These are phyloP conservation scores for Fragum whitleyi DNA, from an alignment of 2,888 invertebrate species.

Conservation along the genomic window DNA sequence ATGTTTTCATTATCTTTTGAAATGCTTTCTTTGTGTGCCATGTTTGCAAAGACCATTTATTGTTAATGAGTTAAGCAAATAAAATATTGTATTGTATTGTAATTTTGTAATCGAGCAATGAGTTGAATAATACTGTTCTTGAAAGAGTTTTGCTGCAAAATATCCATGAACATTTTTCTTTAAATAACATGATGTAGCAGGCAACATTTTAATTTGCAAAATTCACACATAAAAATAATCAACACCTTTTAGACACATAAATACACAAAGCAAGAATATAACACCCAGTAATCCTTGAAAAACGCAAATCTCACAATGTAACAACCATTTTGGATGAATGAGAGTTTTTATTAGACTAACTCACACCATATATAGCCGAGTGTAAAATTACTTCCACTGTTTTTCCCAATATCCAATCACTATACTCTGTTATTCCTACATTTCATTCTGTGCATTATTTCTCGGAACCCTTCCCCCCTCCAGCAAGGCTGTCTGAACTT, in stretches of 20 bases:
- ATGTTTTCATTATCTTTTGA: no score
- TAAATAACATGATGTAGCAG: no score
- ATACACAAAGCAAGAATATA: not conserved
- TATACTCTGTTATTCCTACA: conserved; percentile 9
- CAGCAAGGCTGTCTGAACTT: not conserved
- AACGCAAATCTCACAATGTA: not conserved
- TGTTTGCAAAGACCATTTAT: no score
- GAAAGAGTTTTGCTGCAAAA: no score
- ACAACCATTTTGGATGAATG: conserved; percentile 4
- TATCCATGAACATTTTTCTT: no score
- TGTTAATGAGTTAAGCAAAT: no score
- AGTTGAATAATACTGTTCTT: no score
- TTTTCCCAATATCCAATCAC: conserved; percentile 20
- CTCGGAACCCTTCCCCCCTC: not conserved
- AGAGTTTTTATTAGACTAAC: conserved; percentile 11
- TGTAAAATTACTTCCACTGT: conserved; percentile 17
- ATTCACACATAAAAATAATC: no score
- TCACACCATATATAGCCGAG: conserved; percentile 16
- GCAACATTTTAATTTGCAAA: no score
- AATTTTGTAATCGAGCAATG: no score
- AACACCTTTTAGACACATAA: not conserved
- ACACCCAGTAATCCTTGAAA: not conserved
- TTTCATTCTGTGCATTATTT: conserved; percentile 5
- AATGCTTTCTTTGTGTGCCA: no score
- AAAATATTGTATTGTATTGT: no score